phyloP scores from a whole-genome alignment of 2,888 invertebrate genomes.

The Galeruca laticollis region DNA sequence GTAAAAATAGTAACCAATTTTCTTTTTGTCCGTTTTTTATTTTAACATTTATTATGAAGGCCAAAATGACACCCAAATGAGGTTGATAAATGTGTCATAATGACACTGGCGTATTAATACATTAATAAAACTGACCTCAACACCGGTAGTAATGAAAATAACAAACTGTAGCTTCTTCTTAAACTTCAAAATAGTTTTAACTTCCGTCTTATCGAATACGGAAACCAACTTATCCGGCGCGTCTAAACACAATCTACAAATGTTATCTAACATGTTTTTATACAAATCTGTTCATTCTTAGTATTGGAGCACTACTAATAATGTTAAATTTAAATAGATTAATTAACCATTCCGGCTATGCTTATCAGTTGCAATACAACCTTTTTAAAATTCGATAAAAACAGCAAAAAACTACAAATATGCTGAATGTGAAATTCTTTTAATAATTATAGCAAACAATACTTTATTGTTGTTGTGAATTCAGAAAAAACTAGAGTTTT shows the following conservation, averaged over 20 bases:
- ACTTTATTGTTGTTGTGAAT: no score
- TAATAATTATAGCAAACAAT: not conserved
- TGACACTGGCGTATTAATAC: no score
- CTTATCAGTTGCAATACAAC: not conserved
- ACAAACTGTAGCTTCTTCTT: not conserved
- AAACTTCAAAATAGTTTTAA: not conserved
- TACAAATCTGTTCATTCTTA: not conserved
- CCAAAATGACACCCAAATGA: no score
- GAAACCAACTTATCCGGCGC: slow-evolving; percentile 1
- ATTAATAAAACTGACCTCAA: slow-evolving; percentile 19
- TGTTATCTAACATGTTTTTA: not conserved
- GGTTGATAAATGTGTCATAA: not conserved
- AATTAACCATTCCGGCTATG: not conserved
- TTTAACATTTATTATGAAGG: no score
- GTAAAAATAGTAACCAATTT: no score
- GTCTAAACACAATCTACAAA: slow-evolving; percentile 2
- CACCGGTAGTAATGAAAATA: slow-evolving; percentile 6
- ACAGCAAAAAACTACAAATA: not conserved
- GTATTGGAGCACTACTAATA: not conserved
- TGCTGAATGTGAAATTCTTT: not conserved
- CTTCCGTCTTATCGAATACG: slow-evolving; percentile 4
- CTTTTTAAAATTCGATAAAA: not conserved
- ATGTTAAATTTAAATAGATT: no score
- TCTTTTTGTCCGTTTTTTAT: no score
- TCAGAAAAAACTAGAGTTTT: no score